phyloP scores from a whole-genome alignment of 2,797 vertebrate species.

The Adelosebastes latens region DNA sequence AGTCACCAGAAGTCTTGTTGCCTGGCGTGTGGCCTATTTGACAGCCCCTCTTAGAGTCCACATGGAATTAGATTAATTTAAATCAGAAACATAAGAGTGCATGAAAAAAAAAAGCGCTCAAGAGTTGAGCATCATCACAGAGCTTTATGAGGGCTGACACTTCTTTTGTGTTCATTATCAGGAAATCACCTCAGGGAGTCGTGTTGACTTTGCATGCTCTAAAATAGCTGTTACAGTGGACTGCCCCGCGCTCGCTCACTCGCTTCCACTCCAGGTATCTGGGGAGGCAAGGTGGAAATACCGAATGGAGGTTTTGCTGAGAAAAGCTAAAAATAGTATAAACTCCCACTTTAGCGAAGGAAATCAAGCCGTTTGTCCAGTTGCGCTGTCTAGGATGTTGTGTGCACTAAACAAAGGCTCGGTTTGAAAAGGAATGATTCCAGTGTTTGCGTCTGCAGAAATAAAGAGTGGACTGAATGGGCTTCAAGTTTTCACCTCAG shows the following conservation, averaged over 20 bases:
- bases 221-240: constrained; percentile 80
- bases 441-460: constrained; percentile 14
- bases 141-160: constrained; percentile 82
- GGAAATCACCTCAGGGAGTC: constrained; percentile 82
- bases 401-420: constrained; percentile 22
- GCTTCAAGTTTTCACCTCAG: constrained; percentile 1
- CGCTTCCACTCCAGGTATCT: constrained; percentile 47
- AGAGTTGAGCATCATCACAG: constrained; percentile 79
- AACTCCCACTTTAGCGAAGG: constrained; percentile 49
- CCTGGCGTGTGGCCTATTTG: constrained; percentile 74
- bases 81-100: constrained; percentile 61
- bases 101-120: constrained; percentile 45
- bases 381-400: constrained; percentile 18
- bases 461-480: neutral
- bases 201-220: constrained; percentile 82
- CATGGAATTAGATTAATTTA: constrained; percentile 83
- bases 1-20: constrained; percentile 61
- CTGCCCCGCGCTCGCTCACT: constrained; percentile 58
- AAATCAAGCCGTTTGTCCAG: constrained; percentile 54
- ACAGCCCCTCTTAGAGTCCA: constrained; percentile 73
- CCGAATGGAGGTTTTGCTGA: constrained; percentile 51
- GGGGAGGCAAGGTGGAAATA: constrained; percentile 70
- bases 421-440: neutral
- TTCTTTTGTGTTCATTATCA: constrained; percentile 87
- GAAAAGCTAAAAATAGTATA: constrained; percentile 60